These are phyloP conservation scores for Elmis aenea DNA, from an alignment of 2,888 invertebrate genomes.

Conservation along the genomic window DNA sequence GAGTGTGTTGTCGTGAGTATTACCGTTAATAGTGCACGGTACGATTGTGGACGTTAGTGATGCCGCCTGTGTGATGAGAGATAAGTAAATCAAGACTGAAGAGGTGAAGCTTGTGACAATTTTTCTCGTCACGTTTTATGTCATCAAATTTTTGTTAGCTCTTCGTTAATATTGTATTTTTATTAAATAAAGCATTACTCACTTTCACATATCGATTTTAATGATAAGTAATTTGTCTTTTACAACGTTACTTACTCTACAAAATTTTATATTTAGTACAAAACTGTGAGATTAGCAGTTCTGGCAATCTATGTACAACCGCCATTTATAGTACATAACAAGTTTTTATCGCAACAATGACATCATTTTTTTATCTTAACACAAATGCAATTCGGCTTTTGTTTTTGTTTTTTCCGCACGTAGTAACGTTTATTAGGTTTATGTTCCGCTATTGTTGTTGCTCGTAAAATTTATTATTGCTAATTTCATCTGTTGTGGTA, in stretches of 20 bases:
- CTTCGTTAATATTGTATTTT: constrained; percentile 20
- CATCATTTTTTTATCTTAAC: too few species aligned
- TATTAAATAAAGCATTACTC: constrained; percentile 26
- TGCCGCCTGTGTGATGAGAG: constrained; percentile 23
- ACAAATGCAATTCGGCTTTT: too few species aligned
- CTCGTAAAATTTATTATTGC: too few species aligned
- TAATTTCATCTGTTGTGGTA: too few species aligned
- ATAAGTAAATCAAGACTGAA: constrained; percentile 39
- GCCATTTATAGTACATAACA: too few species aligned
- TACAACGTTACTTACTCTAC: constrained; percentile 15
- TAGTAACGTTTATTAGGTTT: too few species aligned
- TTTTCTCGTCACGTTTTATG: constrained; percentile 30
- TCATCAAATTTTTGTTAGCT: constrained; percentile 25
- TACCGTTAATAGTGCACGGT: constrained; percentile 27
- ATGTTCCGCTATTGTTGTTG: too few species aligned
- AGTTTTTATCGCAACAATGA: too few species aligned
- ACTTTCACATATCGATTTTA: constrained; percentile 31
- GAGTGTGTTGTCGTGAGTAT: constrained; percentile 33
- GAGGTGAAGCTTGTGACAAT: constrained; percentile 28
- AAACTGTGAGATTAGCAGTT: constrained; percentile 18
- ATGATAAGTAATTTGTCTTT: constrained; percentile 25
- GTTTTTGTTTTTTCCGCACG: too few species aligned
- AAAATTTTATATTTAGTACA: constrained; percentile 20
- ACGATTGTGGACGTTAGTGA: constrained; percentile 35
- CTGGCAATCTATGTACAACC: too few species aligned